Conservation (phyloP, 2,797 vertebrate genomes). For the Urocyon cinereoargenteus region DNA sequence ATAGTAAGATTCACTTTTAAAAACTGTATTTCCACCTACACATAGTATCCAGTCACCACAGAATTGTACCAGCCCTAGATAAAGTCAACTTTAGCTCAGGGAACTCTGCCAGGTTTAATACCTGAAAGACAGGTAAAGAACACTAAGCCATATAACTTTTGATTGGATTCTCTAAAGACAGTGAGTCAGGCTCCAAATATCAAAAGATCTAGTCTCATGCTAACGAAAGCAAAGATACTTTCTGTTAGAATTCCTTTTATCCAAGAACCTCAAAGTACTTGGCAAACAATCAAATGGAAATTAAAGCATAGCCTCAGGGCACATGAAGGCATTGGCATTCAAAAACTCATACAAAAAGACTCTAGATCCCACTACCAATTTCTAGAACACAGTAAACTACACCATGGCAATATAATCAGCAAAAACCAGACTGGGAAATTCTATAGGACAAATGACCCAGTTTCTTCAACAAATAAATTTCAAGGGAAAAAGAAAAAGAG, state of each 20-base stretch:
- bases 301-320: conserved; percentile 30
- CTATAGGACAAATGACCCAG: neutral
- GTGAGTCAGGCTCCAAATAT: conserved; percentile 55
- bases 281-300: conserved; percentile 57
- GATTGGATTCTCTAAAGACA: conserved; percentile 49
- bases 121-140: conserved; percentile 58
- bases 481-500: neutral
- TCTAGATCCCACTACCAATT: neutral
- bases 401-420: neutral
- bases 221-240: conserved; percentile 61
- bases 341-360: neutral
- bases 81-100: conserved; percentile 36
- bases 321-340: neutral
- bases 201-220: conserved; percentile 60
- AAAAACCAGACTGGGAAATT: conserved; percentile 11
- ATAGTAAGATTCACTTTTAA: neutral
- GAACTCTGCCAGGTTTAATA: neutral
- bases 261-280: neutral
- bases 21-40: neutral
- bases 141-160: neutral
- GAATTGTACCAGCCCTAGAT: neutral
- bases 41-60: neutral
- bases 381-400: neutral
- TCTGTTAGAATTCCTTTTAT: conserved; percentile 35
- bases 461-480: conserved; percentile 36